These are phyloP conservation scores for Zaprionus inermis DNA, from an alignment of 1,140 invertebrate genomes.

Conservation along the genomic window DNA sequence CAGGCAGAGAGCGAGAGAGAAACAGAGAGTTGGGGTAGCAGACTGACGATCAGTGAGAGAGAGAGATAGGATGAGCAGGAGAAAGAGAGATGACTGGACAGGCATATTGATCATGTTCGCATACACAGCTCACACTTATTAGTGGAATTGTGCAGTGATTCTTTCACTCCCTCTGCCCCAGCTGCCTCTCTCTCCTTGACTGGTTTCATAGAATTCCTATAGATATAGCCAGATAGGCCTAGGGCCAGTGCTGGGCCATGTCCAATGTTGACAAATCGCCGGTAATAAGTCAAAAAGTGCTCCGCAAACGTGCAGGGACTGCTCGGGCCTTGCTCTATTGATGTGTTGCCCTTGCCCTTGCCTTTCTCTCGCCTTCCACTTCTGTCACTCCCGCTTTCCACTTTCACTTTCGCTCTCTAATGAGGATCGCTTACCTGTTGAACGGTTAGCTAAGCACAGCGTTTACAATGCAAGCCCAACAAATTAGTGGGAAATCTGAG, in stretches of 20 bases:
- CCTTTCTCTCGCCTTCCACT: slow-evolving; percentile 10
- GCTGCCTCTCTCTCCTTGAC: slow-evolving; percentile 5
- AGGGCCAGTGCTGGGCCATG: slow-evolving; percentile 48
- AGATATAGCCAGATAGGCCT: slow-evolving; percentile 49
- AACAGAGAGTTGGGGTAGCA: not conserved
- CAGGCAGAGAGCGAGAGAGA: not conserved
- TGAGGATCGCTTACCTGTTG: slow-evolving; percentile 54
- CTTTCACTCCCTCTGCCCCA: not conserved
- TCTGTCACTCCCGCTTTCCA: slow-evolving; percentile 21
- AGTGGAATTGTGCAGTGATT: slow-evolving; percentile 22
- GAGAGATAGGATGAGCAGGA: not conserved
- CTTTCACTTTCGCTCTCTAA: slow-evolving; percentile 65
- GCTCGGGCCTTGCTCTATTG: slow-evolving; percentile 36
- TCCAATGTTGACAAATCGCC: slow-evolving; percentile 78
- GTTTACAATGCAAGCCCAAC: slow-evolving; percentile 39
- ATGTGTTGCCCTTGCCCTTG: slow-evolving; percentile 22
- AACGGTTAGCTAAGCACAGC: slow-evolving; percentile 19
- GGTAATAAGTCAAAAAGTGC: slow-evolving; percentile 72
- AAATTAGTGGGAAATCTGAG: slow-evolving; percentile 72
- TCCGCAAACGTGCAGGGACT: slow-evolving; percentile 23
- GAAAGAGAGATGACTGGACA: not conserved
- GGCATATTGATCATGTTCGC: slow-evolving; percentile 30
- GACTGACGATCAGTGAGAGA: not conserved
- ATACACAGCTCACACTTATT: slow-evolving; percentile 38
- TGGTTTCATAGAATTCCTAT: slow-evolving; percentile 58